Conservation (phyloP, 2,797 vertebrate species). For the Onychomys torridus region DNA sequence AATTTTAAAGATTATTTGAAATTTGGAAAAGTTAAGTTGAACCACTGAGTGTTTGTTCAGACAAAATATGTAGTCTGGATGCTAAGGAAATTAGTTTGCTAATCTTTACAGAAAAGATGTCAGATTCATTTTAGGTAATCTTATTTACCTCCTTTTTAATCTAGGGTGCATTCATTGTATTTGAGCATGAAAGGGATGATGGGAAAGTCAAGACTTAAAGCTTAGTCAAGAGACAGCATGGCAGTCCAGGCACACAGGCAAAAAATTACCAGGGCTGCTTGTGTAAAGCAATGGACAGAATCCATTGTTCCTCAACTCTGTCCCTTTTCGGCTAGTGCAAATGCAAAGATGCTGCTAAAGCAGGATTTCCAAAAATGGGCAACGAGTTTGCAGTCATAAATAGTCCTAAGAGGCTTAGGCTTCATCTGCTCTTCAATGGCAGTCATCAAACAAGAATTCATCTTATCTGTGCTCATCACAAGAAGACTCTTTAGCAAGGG, state of each 20-base stretch:
- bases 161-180: not conserved
- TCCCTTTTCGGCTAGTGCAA: not conserved
- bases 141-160: constrained; percentile 43
- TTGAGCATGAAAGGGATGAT: not conserved
- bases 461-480: not conserved
- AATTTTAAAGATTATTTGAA: constrained; percentile 14
- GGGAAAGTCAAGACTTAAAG: not conserved
- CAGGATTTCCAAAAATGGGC: not conserved
- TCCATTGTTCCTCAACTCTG: not conserved
- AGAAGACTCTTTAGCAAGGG: constrained; percentile 59
- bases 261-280: not conserved
- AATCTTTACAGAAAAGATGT: constrained; percentile 26
- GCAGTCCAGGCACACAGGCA: not conserved
- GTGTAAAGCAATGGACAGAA: not conserved
- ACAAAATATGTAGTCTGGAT: constrained; percentile 4
- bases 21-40: not conserved
- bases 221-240: not conserved
- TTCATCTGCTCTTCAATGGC: constrained; percentile 7
- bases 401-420: not conserved
- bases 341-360: not conserved
- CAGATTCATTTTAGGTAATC: not conserved
- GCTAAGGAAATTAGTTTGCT: constrained; percentile 14
- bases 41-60: not conserved
- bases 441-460: not conserved
- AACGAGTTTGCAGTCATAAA: not conserved